Evolutionary conservation across 2,113 vertebrate species (phyloP).

Genomic region (Tyto alba): DNA sequence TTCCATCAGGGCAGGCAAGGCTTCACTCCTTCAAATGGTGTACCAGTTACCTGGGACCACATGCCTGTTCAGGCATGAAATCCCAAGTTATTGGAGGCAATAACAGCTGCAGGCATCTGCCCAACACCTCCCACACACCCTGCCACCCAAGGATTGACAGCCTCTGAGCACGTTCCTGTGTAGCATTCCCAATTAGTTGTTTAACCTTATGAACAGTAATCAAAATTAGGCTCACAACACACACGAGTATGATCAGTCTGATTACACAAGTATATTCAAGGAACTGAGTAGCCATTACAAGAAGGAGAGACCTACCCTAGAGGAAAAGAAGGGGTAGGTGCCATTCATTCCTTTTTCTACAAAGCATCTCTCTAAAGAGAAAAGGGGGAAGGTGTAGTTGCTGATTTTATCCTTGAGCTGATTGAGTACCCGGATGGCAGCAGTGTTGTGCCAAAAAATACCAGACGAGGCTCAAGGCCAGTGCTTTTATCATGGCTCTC

Average conservation of each 20-base stretch:
- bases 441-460: not conserved
- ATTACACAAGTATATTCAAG: not conserved
- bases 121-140: not conserved
- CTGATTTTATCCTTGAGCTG: not conserved
- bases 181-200: not conserved
- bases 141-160: not conserved
- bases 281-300: not conserved
- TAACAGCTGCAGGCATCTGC: not conserved
- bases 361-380: not conserved
- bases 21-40: not conserved
- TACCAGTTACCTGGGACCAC: not conserved
- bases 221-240: not conserved
- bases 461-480: not conserved
- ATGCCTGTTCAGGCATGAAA: not conserved
- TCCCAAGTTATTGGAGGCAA: not conserved
- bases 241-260: not conserved
- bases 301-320: not conserved
- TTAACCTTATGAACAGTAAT: not conserved
- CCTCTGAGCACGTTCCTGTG: rapidly evolving
- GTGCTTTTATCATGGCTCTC: not conserved
- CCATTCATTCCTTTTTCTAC: not conserved
- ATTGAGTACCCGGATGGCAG: not conserved
- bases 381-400: not conserved
- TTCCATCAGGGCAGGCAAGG: not conserved
- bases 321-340: not conserved